Base-by-base conservation (phyloP, 2,888 invertebrate genomes). In the Marronus borbonicus region DNA sequence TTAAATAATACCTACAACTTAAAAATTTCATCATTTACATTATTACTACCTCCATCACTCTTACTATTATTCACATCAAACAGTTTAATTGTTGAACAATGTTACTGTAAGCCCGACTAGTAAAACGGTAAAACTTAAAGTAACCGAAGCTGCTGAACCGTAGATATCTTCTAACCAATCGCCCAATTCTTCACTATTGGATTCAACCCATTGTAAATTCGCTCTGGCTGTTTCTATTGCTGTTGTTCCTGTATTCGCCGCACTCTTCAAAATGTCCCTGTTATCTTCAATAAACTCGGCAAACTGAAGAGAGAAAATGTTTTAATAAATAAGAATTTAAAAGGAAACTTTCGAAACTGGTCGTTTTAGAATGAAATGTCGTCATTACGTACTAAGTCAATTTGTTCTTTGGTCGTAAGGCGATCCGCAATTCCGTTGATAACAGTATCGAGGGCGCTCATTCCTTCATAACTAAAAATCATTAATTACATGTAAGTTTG, bases 381-480 rank as follows among this genome's bases (percentile, higher is more conserved):
- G 17, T 55, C n/a, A 58, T 20, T 58, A 80, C 79, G 82, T 84
- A 87, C 87, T 60, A 82, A 78, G 1, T 80, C 24, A 44, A 85
- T 69, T 82, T 87, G 85, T 5, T 76, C 81, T 72, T 81, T 65
- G 4, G 84, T 85, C 2, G 85, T 86, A n/a, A 87, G 74, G 39
- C 83, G 81, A 64, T 82, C 84, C 20, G 86, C 87, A 39, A 87
- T 81, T 50, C 81, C 83, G 17, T 77, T 81, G 49, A 87, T 80
- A 58, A 85, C 81, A 24, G 88, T 88, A 79, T 89, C 89, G 1
- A 91, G 82, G 79, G 88, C 89, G 20, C 89, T 88, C 28, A 88
- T 79, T 10, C 91, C 90, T 10, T 90, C 90, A 50, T 90, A 91
- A 84, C 91, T 91, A 78, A 76, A 85, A 83, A 81, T 44, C 2